Percentiles rank a stretch among this genome's conserved stretches.
These are phyloP conservation scores for Ochropleura leucogaster DNA, from an alignment of 2,888 invertebrate genomes.

Conservation along the genomic window DNA sequence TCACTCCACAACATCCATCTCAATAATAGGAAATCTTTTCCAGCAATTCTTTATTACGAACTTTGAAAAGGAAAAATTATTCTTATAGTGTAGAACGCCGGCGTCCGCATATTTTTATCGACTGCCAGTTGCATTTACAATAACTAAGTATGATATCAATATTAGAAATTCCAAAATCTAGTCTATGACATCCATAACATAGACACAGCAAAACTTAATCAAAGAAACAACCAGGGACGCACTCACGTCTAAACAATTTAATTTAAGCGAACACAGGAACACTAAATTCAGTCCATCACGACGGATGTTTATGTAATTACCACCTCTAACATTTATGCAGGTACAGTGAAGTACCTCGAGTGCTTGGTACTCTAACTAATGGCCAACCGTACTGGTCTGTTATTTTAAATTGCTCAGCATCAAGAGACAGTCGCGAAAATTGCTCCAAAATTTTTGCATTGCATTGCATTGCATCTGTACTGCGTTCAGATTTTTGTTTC, in stretches of 20 bases:
- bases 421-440: constrained; percentile 61
- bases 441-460: constrained; percentile 64
- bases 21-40: no score
- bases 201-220: constrained; percentile 18
- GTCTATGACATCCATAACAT: neutral
- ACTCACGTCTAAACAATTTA: constrained; percentile 17
- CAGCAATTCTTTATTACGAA: neutral
- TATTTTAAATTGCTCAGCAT: constrained; percentile 68
- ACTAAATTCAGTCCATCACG: constrained; percentile 43
- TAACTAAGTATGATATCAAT: neutral
- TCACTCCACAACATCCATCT: no score
- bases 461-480: constrained; percentile 48
- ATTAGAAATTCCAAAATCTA: neutral
- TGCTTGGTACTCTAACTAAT: constrained; percentile 67
- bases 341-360: constrained; percentile 20
- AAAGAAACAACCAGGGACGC: constrained; percentile 14
- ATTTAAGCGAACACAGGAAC: constrained; percentile 11
- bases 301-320: constrained; percentile 58
- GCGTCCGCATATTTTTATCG: no score
- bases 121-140: neutral
- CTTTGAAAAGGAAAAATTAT: constrained; percentile 2
- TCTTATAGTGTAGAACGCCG: neutral
- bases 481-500: neutral
- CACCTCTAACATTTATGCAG: constrained; percentile 54
- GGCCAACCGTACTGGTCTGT: constrained; percentile 62